These are phyloP conservation scores for Mystacornis crossleyi DNA, from an alignment of 2,113 vertebrate species.

Conservation along the genomic window DNA sequence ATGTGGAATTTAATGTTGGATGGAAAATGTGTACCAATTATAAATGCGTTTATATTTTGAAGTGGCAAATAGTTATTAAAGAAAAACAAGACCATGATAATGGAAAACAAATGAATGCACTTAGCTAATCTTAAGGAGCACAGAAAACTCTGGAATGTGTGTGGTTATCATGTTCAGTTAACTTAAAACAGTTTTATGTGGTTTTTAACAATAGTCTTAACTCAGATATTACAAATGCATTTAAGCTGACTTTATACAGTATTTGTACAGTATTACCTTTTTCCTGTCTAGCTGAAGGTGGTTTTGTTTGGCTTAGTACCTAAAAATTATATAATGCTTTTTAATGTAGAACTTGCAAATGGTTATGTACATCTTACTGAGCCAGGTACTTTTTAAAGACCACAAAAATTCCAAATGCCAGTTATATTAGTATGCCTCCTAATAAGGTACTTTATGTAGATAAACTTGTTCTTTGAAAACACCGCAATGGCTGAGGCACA, in stretches of 20 bases:
- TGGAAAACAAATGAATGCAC: neutral
- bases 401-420: neutral
- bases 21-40: neutral
- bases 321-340: neutral
- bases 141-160: neutral
- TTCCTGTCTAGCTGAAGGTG: neutral
- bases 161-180: neutral
- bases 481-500: neutral
- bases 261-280: neutral
- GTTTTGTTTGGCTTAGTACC: neutral
- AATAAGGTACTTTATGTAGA: neutral
- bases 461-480: neutral
- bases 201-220: neutral
- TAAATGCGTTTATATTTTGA: neutral
- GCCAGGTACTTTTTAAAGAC: constrained; percentile 11
- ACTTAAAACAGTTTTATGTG: neutral
- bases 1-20: neutral
- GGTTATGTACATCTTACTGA: neutral
- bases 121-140: neutral
- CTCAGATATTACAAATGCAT: neutral
- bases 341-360: neutral
- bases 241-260: neutral
- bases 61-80: neutral
- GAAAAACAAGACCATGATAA: neutral
- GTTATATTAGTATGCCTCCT: neutral